A percentile compares a stretch with the other conserved stretches of the same genome.
These are phyloP conservation scores for human (Homo sapiens) DNA, from an alignment of 2,113 vertebrate genomes.

Conservation along the genomic window DNA sequence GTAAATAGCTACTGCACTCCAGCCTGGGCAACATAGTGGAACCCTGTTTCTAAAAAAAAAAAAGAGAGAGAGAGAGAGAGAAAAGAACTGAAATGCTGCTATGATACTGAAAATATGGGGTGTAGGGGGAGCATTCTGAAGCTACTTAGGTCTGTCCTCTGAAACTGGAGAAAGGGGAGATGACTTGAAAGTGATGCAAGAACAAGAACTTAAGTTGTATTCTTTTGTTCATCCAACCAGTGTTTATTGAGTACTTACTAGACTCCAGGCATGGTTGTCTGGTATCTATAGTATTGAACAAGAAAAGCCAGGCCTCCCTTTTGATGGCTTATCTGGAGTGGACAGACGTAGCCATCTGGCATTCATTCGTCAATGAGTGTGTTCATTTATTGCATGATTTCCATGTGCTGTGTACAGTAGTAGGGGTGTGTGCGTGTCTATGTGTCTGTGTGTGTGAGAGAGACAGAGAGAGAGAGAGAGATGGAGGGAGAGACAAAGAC, in stretches of 20 bases:
- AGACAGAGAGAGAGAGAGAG: not conserved
- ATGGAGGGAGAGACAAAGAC: not conserved
- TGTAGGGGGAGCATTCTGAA: not conserved
- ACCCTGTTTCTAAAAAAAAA: too few species aligned
- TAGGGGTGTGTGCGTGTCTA: too few species aligned
- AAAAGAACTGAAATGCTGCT: too few species aligned
- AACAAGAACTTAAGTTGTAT: not conserved
- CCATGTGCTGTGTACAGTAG: not conserved
- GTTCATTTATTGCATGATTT: not conserved
- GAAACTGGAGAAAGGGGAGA: not conserved
- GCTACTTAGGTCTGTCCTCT: not conserved
- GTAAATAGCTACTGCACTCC: too few species aligned
- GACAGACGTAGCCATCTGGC: not conserved
- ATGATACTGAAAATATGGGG: not conserved
- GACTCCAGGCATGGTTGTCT: not conserved
- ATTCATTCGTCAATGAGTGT: rapidly evolving
- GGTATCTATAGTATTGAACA: not conserved
- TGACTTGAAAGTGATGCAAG: not conserved
- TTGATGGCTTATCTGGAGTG: not conserved
- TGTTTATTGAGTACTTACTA: not conserved
- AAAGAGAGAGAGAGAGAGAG: too few species aligned
- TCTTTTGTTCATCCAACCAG: not conserved
- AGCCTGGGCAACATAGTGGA: too few species aligned
- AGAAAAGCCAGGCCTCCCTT: not conserved
- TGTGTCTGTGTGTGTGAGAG: not conserved